These are phyloP conservation scores for Clivina fossor DNA, from an alignment of 2,888 invertebrate species.

Conservation along the genomic window DNA sequence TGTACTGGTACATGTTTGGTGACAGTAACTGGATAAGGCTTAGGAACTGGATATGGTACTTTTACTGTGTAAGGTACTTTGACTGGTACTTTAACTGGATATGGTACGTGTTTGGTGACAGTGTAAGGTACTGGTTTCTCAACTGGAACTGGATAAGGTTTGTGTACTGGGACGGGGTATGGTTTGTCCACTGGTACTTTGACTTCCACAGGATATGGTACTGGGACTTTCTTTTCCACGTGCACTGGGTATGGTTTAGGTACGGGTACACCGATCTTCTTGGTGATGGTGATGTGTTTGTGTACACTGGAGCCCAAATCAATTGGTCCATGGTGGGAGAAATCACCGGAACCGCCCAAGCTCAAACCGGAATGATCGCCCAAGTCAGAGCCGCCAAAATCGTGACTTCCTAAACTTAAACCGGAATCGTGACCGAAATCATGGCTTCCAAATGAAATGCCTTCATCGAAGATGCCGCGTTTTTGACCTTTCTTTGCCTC, in stretches of 20 bases:
- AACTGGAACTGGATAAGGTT: conserved; percentile 46
- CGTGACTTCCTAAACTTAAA: background rate
- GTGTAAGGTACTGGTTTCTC: conserved; percentile 23
- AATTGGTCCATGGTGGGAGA: conserved; percentile 29
- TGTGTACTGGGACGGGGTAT: conserved; percentile 45
- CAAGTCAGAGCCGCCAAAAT: conserved; percentile 1
- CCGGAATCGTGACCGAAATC: conserved; percentile 11
- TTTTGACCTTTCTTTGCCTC: conserved; percentile 30
- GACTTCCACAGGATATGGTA: conserved; percentile 44
- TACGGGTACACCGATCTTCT: conserved; percentile 52
- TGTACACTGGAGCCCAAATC: conserved; percentile 40
- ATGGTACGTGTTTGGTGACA: conserved; percentile 21
- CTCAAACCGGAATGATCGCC: conserved; percentile 5
- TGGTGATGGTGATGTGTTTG: conserved; percentile 47
- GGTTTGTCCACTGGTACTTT: conserved; percentile 50
- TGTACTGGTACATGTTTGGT: conserved; percentile 55
- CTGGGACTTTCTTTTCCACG: conserved; percentile 47
- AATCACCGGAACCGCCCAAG: conserved; percentile 4
- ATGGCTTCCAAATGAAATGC: background rate
- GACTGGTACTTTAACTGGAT: conserved; percentile 20
- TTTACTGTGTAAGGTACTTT: conserved; percentile 40
- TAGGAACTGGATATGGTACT: conserved; percentile 46
- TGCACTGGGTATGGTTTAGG: conserved; percentile 51
- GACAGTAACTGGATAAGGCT: conserved; percentile 46
- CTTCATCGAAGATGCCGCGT: conserved; percentile 21